Evolutionary conservation across 2,797 vertebrate species (phyloP), one percentile per base, ranked within the genome.

Genomic region (Okamejei kenojei): DNA sequence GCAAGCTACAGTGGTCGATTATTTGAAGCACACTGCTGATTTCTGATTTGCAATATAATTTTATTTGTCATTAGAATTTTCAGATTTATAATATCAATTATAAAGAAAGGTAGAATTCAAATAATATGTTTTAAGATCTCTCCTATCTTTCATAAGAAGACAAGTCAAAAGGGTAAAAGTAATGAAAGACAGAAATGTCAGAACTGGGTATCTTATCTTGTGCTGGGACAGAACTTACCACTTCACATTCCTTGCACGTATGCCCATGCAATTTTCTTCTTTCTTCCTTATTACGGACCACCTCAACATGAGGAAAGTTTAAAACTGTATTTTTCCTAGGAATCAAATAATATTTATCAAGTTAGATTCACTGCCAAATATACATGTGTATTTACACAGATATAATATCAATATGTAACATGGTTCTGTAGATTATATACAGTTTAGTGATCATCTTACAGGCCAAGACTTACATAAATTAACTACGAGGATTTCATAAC

Each of bases 281-380:
- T 94, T 99, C 98, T 29, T 99, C 98, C 95, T 98, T 99, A 95
- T 98, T 99, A 80, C 99, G 96, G 94, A 99, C 94, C 10, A 99
- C 97, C 61, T 97, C 98, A 96, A 98, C 96, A 81, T 98, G 97
- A 95, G 98, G 98, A 95, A 98, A 98, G 95, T 95, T 96, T 95
- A 95, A 93, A 2, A 96, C 93, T 8, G 95, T 94, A 29, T 94
- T 96, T 78, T 95, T 96, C 94, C 94, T 96, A n/a, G 45, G n/a
- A 9, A 76, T 5, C 23, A 92, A 92, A 54, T 29, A 74, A 74
- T 54, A 61, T 38, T 71, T 38, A 13, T 38, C 13, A 91, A 91
- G 17, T 73, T 38, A 38, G 3, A 29, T 54, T 2, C 38, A 54
- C n/a, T 78, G 32, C 13, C 10, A 79, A 79, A 79, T 79, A 7